These are phyloP conservation scores for Drosophila jambulina DNA, from an alignment of 1,140 invertebrate genomes.

Conservation along the genomic window DNA sequence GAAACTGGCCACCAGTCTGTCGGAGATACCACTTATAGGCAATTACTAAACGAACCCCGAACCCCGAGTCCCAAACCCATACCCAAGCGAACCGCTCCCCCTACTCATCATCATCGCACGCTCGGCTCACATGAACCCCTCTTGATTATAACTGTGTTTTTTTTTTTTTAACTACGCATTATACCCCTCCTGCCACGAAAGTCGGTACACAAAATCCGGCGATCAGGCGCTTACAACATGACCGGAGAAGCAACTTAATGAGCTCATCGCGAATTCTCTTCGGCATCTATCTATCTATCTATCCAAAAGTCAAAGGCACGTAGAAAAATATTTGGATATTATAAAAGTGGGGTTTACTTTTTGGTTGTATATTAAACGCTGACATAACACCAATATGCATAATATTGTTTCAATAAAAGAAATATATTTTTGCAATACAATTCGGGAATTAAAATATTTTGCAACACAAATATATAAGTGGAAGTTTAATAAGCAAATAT, in stretches of 20 bases:
- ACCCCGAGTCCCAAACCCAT: background rate
- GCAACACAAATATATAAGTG: too few relatives aligned
- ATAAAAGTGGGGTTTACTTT: background rate
- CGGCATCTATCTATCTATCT: conserved; percentile 1
- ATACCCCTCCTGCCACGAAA: conserved; percentile 5
- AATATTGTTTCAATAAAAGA: background rate
- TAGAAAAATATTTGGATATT: background rate
- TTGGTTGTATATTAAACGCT: background rate
- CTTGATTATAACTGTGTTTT: conserved; percentile 28
- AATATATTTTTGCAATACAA: too few relatives aligned
- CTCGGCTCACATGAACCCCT: conserved; percentile 39
- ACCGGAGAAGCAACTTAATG: conserved; percentile 40
- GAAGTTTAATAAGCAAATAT: too few relatives aligned
- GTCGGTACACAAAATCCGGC: conserved; percentile 24
- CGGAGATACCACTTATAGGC: conserved; percentile 10
- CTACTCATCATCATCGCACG: conserved; percentile 36
- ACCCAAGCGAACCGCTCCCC: background rate
- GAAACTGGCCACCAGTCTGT: conserved; percentile 26
- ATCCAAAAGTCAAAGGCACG: conserved; percentile 28
- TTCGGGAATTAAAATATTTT: too few relatives aligned
- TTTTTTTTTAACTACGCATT: conserved; percentile 55
- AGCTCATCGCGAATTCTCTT: conserved; percentile 60
- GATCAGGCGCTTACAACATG: conserved; percentile 71
- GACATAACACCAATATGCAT: background rate
- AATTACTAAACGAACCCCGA: background rate